These are phyloP conservation scores for Hydractinia echinata DNA, from an alignment of 30 jellyfish, hydroid and myxozoan genomes.

Conservation along the genomic window DNA sequence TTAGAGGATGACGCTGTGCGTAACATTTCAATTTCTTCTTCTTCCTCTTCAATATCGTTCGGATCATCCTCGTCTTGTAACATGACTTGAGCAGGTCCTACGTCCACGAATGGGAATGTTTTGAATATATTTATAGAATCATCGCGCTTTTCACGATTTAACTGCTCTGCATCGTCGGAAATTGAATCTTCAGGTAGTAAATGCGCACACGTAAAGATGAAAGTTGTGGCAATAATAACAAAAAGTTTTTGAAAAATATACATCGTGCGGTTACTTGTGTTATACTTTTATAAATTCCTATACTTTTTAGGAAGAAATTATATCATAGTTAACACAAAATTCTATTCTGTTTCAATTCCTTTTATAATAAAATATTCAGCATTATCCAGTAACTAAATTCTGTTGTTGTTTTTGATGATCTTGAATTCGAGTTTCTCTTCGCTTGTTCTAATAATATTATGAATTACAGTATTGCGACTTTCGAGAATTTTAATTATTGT, in stretches of 20 bases:
- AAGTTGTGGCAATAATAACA: not conserved
- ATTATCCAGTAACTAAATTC: no score
- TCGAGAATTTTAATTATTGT: not conserved
- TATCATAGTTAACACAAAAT: not conserved
- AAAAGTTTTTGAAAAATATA: not conserved
- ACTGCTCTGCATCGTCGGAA: slow-evolving; percentile 67
- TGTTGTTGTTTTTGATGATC: no score
- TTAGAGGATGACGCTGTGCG: not conserved
- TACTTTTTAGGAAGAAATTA: not conserved
- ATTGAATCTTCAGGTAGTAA: slow-evolving; percentile 61
- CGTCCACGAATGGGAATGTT: slow-evolving; percentile 33
- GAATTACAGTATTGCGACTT: slow-evolving; percentile 1
- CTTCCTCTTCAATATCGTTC: slow-evolving; percentile 15
- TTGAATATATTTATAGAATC: slow-evolving; percentile 47
- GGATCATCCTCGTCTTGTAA: not conserved
- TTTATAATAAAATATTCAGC: no score
- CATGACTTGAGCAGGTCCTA: not conserved
- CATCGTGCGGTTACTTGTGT: no score
- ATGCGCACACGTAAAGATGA: not conserved
- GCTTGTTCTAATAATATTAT: not conserved
- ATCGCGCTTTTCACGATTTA: slow-evolving; percentile 48
- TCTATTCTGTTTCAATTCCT: not conserved
- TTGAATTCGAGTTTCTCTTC: not conserved
- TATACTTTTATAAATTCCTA: not conserved
- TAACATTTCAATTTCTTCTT: not conserved